phyloP scores from a whole-genome alignment of 2,113 vertebrate species.

The Cathartes aura region DNA sequence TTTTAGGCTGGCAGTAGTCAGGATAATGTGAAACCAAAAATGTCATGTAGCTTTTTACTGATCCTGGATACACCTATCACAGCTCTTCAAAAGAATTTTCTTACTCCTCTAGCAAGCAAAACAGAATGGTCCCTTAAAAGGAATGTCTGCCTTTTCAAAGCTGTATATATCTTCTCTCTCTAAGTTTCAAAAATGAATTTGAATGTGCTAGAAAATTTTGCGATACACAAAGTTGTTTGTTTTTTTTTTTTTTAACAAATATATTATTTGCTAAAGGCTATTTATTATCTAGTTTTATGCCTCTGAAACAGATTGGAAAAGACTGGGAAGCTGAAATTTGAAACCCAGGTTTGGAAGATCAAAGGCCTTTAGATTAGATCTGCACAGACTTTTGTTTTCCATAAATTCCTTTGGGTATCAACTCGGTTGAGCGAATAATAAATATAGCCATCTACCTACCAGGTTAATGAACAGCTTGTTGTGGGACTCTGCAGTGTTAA shows the following conservation, averaged over 20 bases:
- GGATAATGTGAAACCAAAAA: not conserved
- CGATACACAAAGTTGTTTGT: not conserved
- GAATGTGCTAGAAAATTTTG: not conserved
- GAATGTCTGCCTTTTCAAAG: not conserved
- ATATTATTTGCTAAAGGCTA: not conserved
- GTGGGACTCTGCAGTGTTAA: not conserved
- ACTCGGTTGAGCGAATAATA: not conserved
- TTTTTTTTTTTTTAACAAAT: not conserved
- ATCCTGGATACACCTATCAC: not conserved
- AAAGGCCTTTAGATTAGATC: not conserved
- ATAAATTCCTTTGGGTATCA: not conserved
- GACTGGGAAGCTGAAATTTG: not conserved
- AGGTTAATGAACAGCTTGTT: not conserved
- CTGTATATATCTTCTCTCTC: not conserved
- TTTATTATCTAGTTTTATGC: not conserved
- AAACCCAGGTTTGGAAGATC: not conserved
- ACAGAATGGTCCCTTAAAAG: not conserved
- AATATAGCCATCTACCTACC: not conserved
- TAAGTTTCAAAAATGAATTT: not conserved
- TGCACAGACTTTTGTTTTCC: not conserved
- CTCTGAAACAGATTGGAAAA: not conserved
- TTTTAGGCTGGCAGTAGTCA: not conserved
- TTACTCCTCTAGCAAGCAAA: not conserved
- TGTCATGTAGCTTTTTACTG: not conserved
- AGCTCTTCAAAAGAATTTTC: not conserved